Percentiles rank a stretch among this genome's conserved stretches.
These are phyloP conservation scores for Yponomeuta plumbellus DNA, from an alignment of 2,888 invertebrate genomes.

Conservation along the genomic window DNA sequence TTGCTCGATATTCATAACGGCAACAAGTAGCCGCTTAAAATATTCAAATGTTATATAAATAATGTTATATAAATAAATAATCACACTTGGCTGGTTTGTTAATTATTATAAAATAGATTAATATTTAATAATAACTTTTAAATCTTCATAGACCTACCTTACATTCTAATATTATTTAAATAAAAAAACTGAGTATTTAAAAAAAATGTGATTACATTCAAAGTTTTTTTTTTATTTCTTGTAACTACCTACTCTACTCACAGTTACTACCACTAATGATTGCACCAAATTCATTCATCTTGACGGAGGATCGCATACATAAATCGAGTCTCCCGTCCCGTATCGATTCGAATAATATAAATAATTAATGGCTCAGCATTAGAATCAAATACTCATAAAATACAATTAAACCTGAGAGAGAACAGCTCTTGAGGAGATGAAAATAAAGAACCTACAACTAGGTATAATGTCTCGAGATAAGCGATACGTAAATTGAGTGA, in stretches of 20 bases:
- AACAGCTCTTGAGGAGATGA: conserved; percentile 59
- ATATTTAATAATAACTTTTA: too few relatives aligned
- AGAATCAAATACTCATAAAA: conserved; percentile 77
- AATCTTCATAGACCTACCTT: too few relatives aligned
- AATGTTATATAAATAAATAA: too few relatives aligned
- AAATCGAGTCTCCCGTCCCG: conserved; percentile 67
- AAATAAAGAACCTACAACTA: conserved; percentile 68
- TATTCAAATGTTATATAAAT: too few relatives aligned
- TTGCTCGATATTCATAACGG: too few relatives aligned
- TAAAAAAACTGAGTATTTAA: too few relatives aligned
- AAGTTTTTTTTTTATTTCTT: too few relatives aligned
- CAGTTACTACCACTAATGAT: conserved; percentile 17
- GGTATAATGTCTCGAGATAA: conserved; percentile 18
- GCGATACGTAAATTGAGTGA: not conserved
- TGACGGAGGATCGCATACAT: conserved; percentile 50
- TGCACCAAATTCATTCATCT: conserved; percentile 49
- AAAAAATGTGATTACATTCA: too few relatives aligned
- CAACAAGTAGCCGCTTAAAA: too few relatives aligned
- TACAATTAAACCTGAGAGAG: conserved; percentile 74
- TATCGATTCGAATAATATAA: conserved; percentile 75
- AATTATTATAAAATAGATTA: too few relatives aligned
- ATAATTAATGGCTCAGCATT: conserved; percentile 74
- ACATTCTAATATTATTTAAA: too few relatives aligned
- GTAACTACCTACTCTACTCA: not conserved
- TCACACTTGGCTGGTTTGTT: too few relatives aligned